A percentile compares a stretch with the other conserved stretches of the same genome.
Conservation (phyloP, 2,113 vertebrate genomes). For the Melospiza melodia region DNA sequence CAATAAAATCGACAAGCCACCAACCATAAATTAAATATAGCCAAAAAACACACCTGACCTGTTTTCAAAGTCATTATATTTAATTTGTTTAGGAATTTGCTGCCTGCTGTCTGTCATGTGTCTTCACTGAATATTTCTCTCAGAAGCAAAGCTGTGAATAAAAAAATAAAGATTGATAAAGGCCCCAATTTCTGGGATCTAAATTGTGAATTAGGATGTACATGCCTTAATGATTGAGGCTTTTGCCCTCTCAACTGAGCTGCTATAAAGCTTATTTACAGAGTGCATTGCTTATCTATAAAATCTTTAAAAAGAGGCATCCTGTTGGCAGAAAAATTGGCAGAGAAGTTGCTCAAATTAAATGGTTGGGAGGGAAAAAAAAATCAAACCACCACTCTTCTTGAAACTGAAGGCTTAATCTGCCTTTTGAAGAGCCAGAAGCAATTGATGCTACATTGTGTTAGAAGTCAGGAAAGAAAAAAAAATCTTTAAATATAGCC, state of each 20-base stretch:
- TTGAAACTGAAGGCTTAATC: background rate
- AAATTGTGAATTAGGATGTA: background rate
- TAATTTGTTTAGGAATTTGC: background rate
- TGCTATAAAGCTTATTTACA: background rate
- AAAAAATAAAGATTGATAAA: background rate
- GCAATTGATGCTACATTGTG: background rate
- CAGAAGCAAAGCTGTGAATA: background rate
- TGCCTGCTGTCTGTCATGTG: background rate
- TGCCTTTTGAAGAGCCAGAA: background rate
- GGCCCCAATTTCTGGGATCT: background rate
- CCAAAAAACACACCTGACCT: background rate
- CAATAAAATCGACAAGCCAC: accelerated
- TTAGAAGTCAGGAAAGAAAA: background rate
- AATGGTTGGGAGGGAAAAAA: background rate
- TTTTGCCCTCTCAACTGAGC: background rate
- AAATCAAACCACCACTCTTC: background rate
- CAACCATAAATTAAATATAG: background rate
- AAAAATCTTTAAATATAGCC: background rate
- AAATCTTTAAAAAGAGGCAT: background rate
- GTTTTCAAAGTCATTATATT: background rate
- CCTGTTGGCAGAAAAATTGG: background rate
- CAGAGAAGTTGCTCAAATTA: background rate
- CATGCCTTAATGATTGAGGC: background rate
- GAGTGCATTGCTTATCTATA: background rate
- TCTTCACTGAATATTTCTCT: background rate